These are phyloP conservation scores for Apis cerana DNA, from an alignment of 1,140 invertebrate species.

Conservation along the genomic window DNA sequence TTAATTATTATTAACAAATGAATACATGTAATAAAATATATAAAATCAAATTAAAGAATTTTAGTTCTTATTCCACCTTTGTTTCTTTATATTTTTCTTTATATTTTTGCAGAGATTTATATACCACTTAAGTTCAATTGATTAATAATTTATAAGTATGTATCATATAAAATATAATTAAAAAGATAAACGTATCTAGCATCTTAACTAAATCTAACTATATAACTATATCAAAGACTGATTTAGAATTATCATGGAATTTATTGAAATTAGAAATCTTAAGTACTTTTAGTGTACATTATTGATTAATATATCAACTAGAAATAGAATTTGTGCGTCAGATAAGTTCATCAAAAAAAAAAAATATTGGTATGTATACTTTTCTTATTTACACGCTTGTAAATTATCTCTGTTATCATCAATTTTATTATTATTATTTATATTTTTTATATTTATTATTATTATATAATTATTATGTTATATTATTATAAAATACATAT, in stretches of 20 bases:
- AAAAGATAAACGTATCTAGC: neutral
- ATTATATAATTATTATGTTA: neutral
- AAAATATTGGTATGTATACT: too few relatives aligned
- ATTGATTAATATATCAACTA: neutral
- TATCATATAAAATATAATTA: neutral
- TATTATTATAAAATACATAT: neutral
- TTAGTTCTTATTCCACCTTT: constrained; percentile 61
- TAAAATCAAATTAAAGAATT: constrained; percentile 74
- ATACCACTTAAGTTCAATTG: neutral
- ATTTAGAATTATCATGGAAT: neutral
- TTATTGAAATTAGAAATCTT: constrained; percentile 7
- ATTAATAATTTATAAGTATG: neutral
- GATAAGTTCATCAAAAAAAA: neutral
- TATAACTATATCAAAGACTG: neutral
- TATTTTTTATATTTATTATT: too few relatives aligned
- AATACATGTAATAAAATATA: constrained; percentile 75
- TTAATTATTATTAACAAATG: constrained; percentile 70
- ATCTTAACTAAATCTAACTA: neutral
- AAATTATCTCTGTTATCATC: neutral
- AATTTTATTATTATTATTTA: neutral
- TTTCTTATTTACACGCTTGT: neutral
- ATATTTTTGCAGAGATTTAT: neutral
- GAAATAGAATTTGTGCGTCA: neutral
- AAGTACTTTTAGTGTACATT: neutral
- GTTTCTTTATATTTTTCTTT: neutral